Base-by-base conservation (phyloP, 2,113 vertebrate species). In the Crocuta crocuta region DNA sequence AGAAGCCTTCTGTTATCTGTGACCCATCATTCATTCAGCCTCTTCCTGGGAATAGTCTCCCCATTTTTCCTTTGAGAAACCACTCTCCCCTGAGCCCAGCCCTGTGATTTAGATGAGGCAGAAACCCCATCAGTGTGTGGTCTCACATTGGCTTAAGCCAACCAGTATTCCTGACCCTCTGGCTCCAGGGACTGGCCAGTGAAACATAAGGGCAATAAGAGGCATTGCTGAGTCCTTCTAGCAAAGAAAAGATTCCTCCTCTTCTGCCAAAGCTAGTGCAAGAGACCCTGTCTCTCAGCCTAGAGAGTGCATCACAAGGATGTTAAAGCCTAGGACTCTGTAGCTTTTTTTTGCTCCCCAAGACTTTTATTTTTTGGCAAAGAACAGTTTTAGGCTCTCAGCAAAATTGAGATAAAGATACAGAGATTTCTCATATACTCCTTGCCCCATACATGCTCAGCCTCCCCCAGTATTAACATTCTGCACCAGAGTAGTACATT, bases 41-140 rank as follows among this genome's bases (percentile, higher is more conserved):
- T 70, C 43, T 84, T 92, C 65, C 61, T 76, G 23, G 48, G 50
- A 71, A 58, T 58, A 83, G 23, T 33, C 10, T 91, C 35, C 15
- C 35, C 23, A 65, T n/a, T 63, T 86, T 76, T 96, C 50, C 79
- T 86, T 89, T 76, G n/a, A 39, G 88, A 90, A 95, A 45, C 17
- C 65, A 43, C 28, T 45, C 21, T 80, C 19, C 80, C 68, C 43
- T 28, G 35, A 63, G 33, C 68, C 45, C 33, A 95, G 61, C 33
- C 58, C 4, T 79, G 17, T 65, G 43, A 68, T 80, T 31, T 83
- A 82, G 50, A 35, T 58, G 53, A 97, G 17, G 26, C 21, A 35
- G 31, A 76, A 73, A 83, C 9, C 2, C 33, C 43, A 86, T 31
- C 23, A 53, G 10, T 48, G 28, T 39, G 39, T 68, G 33, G 53